Evolutionary conservation across 1,140 invertebrate species (phyloP).

Genomic region (Hesperophylax magnus): DNA sequence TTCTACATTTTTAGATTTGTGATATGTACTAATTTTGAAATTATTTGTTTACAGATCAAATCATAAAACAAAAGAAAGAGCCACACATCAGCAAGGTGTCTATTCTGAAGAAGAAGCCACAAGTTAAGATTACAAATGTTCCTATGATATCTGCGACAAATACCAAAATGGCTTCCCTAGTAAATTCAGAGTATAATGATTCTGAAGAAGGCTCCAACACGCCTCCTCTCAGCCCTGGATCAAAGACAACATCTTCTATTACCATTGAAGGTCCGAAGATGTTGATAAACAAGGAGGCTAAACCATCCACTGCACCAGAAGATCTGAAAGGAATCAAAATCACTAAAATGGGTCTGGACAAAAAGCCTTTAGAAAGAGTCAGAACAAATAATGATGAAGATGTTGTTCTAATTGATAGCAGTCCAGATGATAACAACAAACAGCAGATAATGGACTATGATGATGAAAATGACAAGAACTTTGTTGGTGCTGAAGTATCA

Average conservation of each 20-base stretch:
- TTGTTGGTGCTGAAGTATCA: slow-evolving; percentile 74
- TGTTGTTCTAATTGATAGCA: slow-evolving; percentile 62
- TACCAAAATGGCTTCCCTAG: slow-evolving; percentile 72
- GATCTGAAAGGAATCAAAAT: slow-evolving; percentile 30
- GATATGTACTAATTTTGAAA: too few relatives aligned
- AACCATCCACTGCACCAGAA: background rate
- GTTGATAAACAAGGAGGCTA: slow-evolving; percentile 8
- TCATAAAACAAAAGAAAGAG: slow-evolving; percentile 67
- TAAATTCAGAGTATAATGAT: slow-evolving; percentile 75
- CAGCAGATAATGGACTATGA: slow-evolving; percentile 73
- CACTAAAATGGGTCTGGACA: slow-evolving; percentile 47
- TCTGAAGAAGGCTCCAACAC: slow-evolving; percentile 75
- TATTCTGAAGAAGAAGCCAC: slow-evolving; percentile 70
- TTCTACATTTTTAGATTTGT: too few relatives aligned
- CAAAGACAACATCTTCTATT: slow-evolving; percentile 54
- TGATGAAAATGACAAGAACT: slow-evolving; percentile 73
- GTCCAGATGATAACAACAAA: slow-evolving; percentile 63
- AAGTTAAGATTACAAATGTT: slow-evolving; percentile 67
- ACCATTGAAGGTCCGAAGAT: slow-evolving; percentile 55
- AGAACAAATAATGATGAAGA: slow-evolving; percentile 53
- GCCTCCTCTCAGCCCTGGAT: slow-evolving; percentile 69
- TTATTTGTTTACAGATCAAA: slow-evolving; percentile 58
- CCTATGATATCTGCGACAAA: slow-evolving; percentile 66
- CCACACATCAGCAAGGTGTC: slow-evolving; percentile 72
- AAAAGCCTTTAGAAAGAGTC: slow-evolving; percentile 45